These are phyloP conservation scores for Chlorodrepanis virens DNA, from an alignment of 2,113 vertebrate genomes.

Conservation along the genomic window DNA sequence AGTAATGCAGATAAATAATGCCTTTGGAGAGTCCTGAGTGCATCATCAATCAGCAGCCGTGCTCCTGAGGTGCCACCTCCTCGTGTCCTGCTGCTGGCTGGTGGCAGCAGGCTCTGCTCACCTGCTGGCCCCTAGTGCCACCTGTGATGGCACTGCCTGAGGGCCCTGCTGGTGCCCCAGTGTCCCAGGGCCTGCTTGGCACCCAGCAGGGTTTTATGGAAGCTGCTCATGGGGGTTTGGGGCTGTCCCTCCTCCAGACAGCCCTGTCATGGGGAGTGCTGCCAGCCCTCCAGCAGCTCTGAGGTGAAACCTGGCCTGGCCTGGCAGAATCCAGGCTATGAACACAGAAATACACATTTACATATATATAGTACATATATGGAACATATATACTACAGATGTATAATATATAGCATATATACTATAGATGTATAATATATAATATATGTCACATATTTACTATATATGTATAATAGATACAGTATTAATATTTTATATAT, in stretches of 20 bases:
- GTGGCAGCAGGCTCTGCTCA: neutral
- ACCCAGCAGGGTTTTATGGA: neutral
- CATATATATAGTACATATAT: too few relatives aligned
- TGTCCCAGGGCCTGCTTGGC: neutral
- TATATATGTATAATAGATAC: too few relatives aligned
- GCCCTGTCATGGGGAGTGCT: rapidly evolving
- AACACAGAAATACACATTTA: neutral
- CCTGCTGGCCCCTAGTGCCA: neutral
- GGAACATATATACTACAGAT: too few relatives aligned
- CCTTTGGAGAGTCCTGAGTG: constrained; percentile 5
- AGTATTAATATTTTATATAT: neutral
- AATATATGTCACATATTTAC: too few relatives aligned
- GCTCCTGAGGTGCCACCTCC: neutral
- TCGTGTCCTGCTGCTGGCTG: neutral
- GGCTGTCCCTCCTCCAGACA: neutral
- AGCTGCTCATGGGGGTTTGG: rapidly evolving
- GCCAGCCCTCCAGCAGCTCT: rapidly evolving
- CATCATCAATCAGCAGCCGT: neutral
- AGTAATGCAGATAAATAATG: constrained; percentile 30
- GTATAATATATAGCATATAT: too few relatives aligned
- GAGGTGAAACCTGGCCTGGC: neutral
- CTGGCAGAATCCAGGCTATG: neutral
- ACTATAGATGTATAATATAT: too few relatives aligned
- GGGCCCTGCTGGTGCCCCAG: neutral
- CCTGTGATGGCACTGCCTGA: neutral